These are phyloP conservation scores for Gymnocypris eckloni DNA, from an alignment of 2,797 vertebrate genomes.

Conservation along the genomic window DNA sequence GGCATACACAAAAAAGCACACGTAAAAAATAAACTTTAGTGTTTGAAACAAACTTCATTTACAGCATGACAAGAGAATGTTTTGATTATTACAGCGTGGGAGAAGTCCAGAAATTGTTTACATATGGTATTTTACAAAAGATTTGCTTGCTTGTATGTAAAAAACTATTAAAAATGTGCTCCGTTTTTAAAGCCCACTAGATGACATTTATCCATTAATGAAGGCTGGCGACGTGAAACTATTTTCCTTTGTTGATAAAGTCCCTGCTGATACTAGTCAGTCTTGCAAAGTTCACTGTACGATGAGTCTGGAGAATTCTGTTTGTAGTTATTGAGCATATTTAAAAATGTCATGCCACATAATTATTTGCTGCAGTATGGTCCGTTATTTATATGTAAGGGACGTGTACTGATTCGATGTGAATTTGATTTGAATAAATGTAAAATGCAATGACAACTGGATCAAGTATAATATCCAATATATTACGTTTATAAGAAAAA, in stretches of 20 bases:
- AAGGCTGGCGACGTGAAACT: constrained; percentile 35
- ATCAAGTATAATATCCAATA: constrained; percentile 8
- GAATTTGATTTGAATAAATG: constrained; percentile 3
- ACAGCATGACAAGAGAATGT: constrained; percentile 64
- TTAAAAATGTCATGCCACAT: background rate
- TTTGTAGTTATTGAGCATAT: constrained; percentile 1
- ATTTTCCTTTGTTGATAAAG: constrained; percentile 32
- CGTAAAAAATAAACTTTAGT: constrained; percentile 64
- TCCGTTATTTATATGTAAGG: constrained; percentile 2
- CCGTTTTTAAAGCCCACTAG: constrained; percentile 70
- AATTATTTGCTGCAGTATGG: background rate
- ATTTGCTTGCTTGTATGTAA: constrained; percentile 47
- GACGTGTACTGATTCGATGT: background rate
- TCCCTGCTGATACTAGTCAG: constrained; percentile 22
- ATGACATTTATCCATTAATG: constrained; percentile 37
- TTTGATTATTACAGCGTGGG: constrained; percentile 65
- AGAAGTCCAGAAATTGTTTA: constrained; percentile 59
- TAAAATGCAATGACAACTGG: background rate
- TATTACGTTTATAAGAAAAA: background rate
- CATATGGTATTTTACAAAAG: constrained; percentile 67
- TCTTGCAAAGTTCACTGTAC: constrained; percentile 36
- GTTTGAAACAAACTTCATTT: constrained; percentile 68
- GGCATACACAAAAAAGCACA: constrained; percentile 68
- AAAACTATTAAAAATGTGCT: constrained; percentile 32
- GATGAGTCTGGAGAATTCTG: constrained; percentile 18